phyloP scores from a whole-genome alignment of 2,888 invertebrate genomes.

The Heteromyza rotundicornis region DNA sequence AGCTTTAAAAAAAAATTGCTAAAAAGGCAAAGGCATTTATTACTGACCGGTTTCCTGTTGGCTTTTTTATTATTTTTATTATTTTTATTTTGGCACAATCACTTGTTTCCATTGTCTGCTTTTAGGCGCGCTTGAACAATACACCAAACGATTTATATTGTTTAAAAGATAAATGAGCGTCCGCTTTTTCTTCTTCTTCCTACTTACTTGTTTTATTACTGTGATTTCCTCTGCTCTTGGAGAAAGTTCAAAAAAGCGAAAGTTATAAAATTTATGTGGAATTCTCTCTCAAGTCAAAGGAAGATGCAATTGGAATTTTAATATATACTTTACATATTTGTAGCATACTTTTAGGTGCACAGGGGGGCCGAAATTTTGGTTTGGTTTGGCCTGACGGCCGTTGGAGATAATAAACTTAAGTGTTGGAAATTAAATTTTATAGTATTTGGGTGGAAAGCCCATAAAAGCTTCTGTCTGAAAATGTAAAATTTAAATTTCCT shows the following conservation, averaged over 20 bases:
- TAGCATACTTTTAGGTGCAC: slow-evolving; percentile 19
- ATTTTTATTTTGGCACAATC: no score
- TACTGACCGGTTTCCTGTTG: not conserved
- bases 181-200: not conserved
- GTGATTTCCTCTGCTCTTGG: not conserved
- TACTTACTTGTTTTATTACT: not conserved
- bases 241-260: not conserved
- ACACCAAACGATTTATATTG: not conserved
- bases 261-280: not conserved
- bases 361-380: not conserved
- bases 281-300: not conserved
- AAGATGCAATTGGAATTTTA: slow-evolving; percentile 8
- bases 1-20: not conserved
- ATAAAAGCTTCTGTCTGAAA: not conserved
- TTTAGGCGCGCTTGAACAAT: slow-evolving; percentile 6
- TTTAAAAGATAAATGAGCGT: not conserved
- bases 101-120: slow-evolving; percentile 7
- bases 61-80: no score
- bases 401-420: slow-evolving; percentile 24
- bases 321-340: not conserved
- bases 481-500: not conserved
- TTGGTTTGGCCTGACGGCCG: no score
- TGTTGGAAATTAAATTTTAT: slow-evolving; percentile 21
- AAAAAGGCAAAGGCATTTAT: not conserved
- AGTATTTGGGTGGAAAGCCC: not conserved